Base-by-base conservation (phyloP, 2,113 vertebrate species). In the Pteropus alecto region DNA sequence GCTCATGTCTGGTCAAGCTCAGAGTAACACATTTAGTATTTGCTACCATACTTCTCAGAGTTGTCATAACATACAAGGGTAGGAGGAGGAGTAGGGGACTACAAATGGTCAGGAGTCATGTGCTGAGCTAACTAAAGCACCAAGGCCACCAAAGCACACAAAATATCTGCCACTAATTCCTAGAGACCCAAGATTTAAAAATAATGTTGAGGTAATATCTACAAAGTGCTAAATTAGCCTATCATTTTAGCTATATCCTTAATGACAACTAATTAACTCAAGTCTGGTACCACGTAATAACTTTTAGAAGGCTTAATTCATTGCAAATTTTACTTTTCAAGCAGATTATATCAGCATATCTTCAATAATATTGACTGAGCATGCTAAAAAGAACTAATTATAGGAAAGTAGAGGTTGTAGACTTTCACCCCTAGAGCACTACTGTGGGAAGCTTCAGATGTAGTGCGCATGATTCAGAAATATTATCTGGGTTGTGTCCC, bases 261-360 rank as follows among this genome's bases (percentile, higher is more conserved):
- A 70, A 92, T 6, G n/a, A 81, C 6, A 87, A 33, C 15, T 43
- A 41, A 93, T 48, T 56, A 22, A 78, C 33, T 76, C 8, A 54
- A 16, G 2, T 77, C 93, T 86, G 28, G n/a, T 68, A 28, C 11
- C 19, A 35, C 14, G 12, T 10, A 43, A 8, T 65, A 35, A 73
- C 58, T 89, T 89, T 93, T 76, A 48, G 71, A 89, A 84, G 28
- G 19, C 26, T 95, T 94, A 94, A 60, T 68, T 63, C 24, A 60
- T 11, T 24, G 5, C 30, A 68, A 43, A 46, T 12, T 51, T 74
- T 16, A 81, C 12, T 90, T 93, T 87, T 73, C 14, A 96, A 60
- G 56, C 19, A 54, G 11, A n/a, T 92, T 60, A 15, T 73, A 48
- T 48, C 46, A 65, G 51, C 26, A 35, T 30, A 74, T 12, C 33